Base-by-base conservation (phyloP, 2,888 invertebrate genomes). In the Thumatha senex region DNA sequence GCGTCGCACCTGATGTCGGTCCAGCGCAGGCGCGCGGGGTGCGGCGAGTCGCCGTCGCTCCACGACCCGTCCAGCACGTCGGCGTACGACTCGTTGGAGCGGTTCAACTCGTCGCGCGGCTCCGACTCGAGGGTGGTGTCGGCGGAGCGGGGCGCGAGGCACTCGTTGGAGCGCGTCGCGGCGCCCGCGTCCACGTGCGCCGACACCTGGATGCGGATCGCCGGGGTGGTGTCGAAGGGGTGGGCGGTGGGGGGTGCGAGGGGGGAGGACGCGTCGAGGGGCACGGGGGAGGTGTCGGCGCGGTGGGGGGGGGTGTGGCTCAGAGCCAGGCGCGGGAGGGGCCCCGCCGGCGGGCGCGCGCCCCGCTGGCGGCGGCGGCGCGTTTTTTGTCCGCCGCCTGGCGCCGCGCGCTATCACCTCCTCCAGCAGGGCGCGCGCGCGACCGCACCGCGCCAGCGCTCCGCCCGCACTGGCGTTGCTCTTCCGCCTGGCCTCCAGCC, bases 351-450 rank as follows among this genome's bases (percentile, higher is more conserved):
- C 90, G 87, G 80, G 80, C 82, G 92, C 92, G 93, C 84, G 90
- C 82, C 81, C 88, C 92, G 93, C 95, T 95, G 95, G 93, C 95
- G 95, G 94, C 94, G 93, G 93, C 89, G 86, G 92, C 88, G 84
- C 95, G 95, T 95, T 95, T 95, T 95, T 95, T 95, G 95, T 72
- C 85, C 74, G 70, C 55, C 61, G 56, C 56, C 46, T 58, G 49
- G 81, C 86, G 12, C 94, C 95, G 0, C 93, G 92, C 36, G 93
- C 94, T 56, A 96, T 95, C 49, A 95, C 95, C 70, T 95, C 94
- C 66, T 95, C 94, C 12, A 96, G 72, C 14, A 89, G 61, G 0
- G 84, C 84, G 48, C 40, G 82, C 80, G 7, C 79, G 73, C 49
- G 51, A 49, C 49, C 50, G 56, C 12, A 54, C 30, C 53, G 50